A percentile compares a stretch with the other conserved stretches of the same genome.
Conservation (phyloP, 2,797 vertebrate species). For the Ptychobarbus kaznakovi region DNA sequence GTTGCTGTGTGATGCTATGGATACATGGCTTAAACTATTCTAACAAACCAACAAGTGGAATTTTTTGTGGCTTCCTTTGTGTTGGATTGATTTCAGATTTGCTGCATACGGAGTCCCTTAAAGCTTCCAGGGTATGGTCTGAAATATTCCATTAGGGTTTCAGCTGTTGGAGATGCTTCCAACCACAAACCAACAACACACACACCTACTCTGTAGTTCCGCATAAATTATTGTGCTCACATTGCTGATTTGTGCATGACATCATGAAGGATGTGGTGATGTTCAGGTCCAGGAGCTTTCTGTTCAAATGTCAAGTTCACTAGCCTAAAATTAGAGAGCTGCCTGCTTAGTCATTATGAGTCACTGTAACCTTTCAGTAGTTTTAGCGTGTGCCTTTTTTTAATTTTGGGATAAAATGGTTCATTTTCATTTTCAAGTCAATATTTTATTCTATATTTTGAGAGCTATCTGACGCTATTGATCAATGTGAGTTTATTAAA, state of each 20-base stretch:
- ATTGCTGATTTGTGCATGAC: conserved; percentile 45
- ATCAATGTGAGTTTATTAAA: background rate
- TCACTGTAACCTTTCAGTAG: conserved; percentile 5
- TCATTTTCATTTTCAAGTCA: background rate
- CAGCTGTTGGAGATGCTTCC: conserved; percentile 1
- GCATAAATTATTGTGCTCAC: conserved; percentile 23
- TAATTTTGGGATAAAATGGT: background rate
- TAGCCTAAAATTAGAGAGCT: background rate
- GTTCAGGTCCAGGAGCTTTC: conserved; percentile 33
- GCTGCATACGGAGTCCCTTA: background rate
- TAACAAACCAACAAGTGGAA: conserved; percentile 31
- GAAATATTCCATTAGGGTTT: conserved; percentile 21
- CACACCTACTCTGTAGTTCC: conserved; percentile 26
- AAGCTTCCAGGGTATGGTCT: background rate
- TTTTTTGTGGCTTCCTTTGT: conserved; percentile 32
- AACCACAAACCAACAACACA: conserved; percentile 45
- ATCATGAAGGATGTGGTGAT: conserved; percentile 44
- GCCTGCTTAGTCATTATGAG: conserved; percentile 13
- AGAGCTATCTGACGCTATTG: background rate
- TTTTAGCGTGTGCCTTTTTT: background rate
- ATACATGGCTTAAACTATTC: conserved; percentile 24
- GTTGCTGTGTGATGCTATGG: conserved; percentile 32
- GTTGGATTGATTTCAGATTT: conserved; percentile 35
- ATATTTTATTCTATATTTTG: background rate
- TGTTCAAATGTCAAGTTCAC: conserved; percentile 25